phyloP scores from a whole-genome alignment of 2,797 vertebrate species.

The Acrossocheilus wenchowensis region DNA sequence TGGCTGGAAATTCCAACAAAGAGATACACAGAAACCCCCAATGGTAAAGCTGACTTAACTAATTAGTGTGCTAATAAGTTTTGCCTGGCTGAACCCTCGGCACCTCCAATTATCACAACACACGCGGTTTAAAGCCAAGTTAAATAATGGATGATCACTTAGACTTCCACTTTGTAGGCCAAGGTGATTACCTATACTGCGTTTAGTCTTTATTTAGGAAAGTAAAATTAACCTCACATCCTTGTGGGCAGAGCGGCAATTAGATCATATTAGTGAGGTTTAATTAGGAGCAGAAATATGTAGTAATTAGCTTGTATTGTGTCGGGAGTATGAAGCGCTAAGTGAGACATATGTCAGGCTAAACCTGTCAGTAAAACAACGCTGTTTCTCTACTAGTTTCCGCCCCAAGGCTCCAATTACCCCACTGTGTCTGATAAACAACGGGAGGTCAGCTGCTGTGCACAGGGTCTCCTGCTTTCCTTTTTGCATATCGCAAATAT shows the following conservation, averaged over 20 bases:
- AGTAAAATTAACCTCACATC: conserved; percentile 37
- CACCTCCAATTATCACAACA: conserved; percentile 42
- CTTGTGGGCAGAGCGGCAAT: conserved; percentile 34
- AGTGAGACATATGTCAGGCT: conserved; percentile 65
- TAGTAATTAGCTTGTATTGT: conserved; percentile 70
- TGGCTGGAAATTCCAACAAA: conserved; percentile 25
- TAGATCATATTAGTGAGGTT: conserved; percentile 48
- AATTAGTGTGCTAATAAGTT: conserved; percentile 39
- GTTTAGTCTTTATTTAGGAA: background rate
- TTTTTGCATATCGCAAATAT: conserved; percentile 37
- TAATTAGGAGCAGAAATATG: conserved; percentile 73
- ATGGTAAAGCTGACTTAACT: conserved; percentile 32
- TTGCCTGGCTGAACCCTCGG: conserved; percentile 12
- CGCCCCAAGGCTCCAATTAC: conserved; percentile 71
- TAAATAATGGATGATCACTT: conserved; percentile 7
- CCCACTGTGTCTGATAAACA: conserved; percentile 55
- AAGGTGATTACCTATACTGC: background rate
- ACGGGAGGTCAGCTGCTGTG: conserved; percentile 46
- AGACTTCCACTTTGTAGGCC: background rate
- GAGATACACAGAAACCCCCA: conserved; percentile 9
- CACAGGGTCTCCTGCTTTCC: conserved; percentile 40
- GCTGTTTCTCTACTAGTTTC: conserved; percentile 59
- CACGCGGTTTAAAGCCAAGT: background rate
- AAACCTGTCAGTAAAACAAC: conserved; percentile 60
- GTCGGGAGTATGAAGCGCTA: conserved; percentile 67